phyloP scores from a whole-genome alignment of 37 sponge, comb jelly and placozoan genomes.

The Dysidea cf. avara region DNA sequence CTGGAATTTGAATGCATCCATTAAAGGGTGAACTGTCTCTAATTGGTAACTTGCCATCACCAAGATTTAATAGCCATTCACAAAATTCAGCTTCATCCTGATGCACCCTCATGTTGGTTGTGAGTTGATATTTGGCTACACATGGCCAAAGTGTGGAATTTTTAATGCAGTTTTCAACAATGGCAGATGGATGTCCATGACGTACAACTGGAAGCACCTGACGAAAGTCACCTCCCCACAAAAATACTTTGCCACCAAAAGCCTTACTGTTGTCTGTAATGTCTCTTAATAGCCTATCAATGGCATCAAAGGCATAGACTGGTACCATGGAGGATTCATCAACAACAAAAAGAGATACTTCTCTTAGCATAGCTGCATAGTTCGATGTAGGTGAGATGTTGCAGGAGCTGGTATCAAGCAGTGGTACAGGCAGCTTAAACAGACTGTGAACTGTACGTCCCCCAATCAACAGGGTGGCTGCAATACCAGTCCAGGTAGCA shows the following conservation, averaged over 20 bases:
- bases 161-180: constrained; percentile 18
- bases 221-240: constrained; percentile 30
- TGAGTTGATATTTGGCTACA: too few species aligned
- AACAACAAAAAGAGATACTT: too few species aligned
- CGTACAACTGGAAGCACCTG: constrained; percentile 30
- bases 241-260: constrained; percentile 11
- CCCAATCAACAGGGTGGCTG: constrained; percentile 21
- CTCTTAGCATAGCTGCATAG: too few species aligned
- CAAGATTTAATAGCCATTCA: too few species aligned
- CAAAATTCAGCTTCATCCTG: constrained; percentile 24
- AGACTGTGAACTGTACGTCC: constrained; percentile 32
- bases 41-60: too few species aligned
- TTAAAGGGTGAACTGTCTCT: too few species aligned
- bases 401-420: neutral
- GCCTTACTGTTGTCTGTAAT: neutral
- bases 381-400: too few species aligned
- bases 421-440: constrained; percentile 33
- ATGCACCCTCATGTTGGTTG: constrained; percentile 34
- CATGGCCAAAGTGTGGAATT: constrained; percentile 19
- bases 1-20: too few species aligned
- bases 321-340: constrained; percentile 21
- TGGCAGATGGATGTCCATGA: constrained; percentile 5
- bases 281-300: neutral
- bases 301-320: constrained; percentile 14
- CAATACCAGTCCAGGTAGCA: constrained; percentile 42